Evolutionary conservation across 2,113 vertebrate genomes (phyloP), one percentile per base, ranked within the genome.

Genomic region (Osmerus mordax): DNA sequence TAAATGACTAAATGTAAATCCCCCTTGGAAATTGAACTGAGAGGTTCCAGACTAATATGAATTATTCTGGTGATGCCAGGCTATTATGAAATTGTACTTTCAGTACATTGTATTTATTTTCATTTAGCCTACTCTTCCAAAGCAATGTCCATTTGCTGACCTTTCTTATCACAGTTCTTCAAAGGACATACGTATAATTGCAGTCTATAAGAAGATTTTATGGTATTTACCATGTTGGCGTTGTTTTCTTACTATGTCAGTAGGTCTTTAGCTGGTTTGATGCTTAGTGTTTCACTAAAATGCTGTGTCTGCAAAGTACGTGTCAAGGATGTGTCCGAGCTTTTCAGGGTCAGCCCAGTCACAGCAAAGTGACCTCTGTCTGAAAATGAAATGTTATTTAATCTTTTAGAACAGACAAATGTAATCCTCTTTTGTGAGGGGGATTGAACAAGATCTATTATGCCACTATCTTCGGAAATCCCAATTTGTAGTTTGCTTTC

Each of bases 401-500:
- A 73, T 62, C 12, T 69, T 71, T 71, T 58, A 67, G 41, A 65
- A 51, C 23, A 65, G 69, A 65, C 51, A 68, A 77, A 81, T 67
- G 70, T 74, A 71, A 77, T 75, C 55, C 61, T 78, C 70, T 54
- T 59, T 28, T 62, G 51, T 23, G 67, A 63, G 47, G 72, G 61
- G 32, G 64, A 79, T 67, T 74, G 61, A 77, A 77, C 83, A 73
- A 78, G 58, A 74, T 78, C 62, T 19, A 41, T 59, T 55, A 68
- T 66, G 65, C 51, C n/a, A 53, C 56, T 51, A 58, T 53, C 68
- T 70, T 72, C 54, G 51, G 64, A 47, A 25, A 68, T 67, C 47
- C 16, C 16, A 47, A 28, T n/a, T 1, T 59, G 19, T 29, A 15
- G 14, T 55, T 4, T 67, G 14, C 28, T 11, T 28, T n/a, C 53